phyloP scores from a whole-genome alignment of 1,140 invertebrate genomes.

The Trachymyrmex cornetzi region DNA sequence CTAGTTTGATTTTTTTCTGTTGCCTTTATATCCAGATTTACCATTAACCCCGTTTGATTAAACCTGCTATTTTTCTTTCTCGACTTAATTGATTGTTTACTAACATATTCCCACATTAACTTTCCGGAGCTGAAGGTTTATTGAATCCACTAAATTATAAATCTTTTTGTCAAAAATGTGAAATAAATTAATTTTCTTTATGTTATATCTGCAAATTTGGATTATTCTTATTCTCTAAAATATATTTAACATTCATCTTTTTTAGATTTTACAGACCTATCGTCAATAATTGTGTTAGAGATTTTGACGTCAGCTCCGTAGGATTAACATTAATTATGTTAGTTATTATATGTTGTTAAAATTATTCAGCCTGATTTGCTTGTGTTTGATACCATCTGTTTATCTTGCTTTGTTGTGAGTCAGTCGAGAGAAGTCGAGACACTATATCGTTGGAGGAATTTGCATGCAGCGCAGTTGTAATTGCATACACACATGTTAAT shows the following conservation, averaged over 20 bases:
- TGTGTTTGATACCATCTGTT: neutral
- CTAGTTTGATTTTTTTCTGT: slow-evolving; percentile 9
- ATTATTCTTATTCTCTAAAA: too few relatives aligned
- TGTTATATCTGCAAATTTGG: too few relatives aligned
- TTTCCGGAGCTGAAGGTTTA: too few relatives aligned
- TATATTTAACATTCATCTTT: too few relatives aligned
- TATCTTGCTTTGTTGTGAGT: slow-evolving; percentile 3
- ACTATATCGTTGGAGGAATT: neutral
- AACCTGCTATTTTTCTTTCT: neutral
- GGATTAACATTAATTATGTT: neutral
- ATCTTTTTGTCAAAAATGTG: too few relatives aligned
- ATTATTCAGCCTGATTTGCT: neutral
- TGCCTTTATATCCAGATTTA: neutral
- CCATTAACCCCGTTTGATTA: neutral
- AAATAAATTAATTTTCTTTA: too few relatives aligned
- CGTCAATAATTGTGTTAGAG: too few relatives aligned
- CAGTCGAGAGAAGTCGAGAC: neutral
- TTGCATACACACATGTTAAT: slow-evolving; percentile 23
- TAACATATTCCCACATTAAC: neutral
- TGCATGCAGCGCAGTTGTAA: neutral
- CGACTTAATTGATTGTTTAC: neutral
- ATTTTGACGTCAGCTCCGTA: too few relatives aligned
- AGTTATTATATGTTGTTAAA: slow-evolving; percentile 3
- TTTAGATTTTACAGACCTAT: too few relatives aligned
- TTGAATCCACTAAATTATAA: too few relatives aligned